Conservation (phyloP, 2,797 vertebrate species). For the Thaleichthys pacificus region DNA sequence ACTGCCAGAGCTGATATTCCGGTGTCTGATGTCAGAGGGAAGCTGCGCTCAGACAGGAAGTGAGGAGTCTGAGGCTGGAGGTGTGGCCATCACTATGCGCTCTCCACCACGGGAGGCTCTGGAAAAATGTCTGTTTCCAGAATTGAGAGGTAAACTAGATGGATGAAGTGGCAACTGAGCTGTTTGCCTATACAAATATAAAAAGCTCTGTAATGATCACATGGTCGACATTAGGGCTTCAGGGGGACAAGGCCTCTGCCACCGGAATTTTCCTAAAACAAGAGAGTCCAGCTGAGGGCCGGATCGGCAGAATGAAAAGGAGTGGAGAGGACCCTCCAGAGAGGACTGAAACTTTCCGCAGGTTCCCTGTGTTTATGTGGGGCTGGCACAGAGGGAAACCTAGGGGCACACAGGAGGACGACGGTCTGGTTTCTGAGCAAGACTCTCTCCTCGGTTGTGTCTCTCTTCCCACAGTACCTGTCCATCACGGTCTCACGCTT, state of each 20-base stretch:
- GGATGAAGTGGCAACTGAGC: slow-evolving; percentile 71
- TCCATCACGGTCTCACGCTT: background rate
- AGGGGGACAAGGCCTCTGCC: slow-evolving; percentile 32
- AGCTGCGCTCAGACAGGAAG: slow-evolving; percentile 20
- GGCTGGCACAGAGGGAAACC: slow-evolving; percentile 50
- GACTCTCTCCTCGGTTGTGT: background rate
- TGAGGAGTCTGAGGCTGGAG: slow-evolving; percentile 31
- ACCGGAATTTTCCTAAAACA: slow-evolving; percentile 77
- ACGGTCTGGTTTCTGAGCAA: slow-evolving; percentile 41
- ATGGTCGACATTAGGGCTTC: slow-evolving; percentile 56
- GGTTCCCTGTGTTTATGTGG: slow-evolving; percentile 68
- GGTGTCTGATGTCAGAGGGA: slow-evolving; percentile 40
- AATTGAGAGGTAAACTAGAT: slow-evolving; percentile 62
- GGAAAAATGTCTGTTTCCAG: slow-evolving; percentile 46
- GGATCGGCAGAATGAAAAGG: slow-evolving; percentile 70
- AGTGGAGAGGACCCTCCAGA: slow-evolving; percentile 71
- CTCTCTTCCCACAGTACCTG: background rate
- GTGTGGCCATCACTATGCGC: slow-evolving; percentile 31
- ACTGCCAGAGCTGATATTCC: slow-evolving; percentile 9
- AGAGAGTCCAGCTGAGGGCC: slow-evolving; percentile 65
- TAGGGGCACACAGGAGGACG: slow-evolving; percentile 16
- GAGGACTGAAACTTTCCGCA: slow-evolving; percentile 77
- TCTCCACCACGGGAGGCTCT: slow-evolving; percentile 18
- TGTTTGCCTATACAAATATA: slow-evolving; percentile 74
- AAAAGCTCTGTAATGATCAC: slow-evolving; percentile 65